These are phyloP conservation scores for Eptesicus fuscus DNA, from an alignment of 2,113 vertebrate genomes.

Conservation along the genomic window DNA sequence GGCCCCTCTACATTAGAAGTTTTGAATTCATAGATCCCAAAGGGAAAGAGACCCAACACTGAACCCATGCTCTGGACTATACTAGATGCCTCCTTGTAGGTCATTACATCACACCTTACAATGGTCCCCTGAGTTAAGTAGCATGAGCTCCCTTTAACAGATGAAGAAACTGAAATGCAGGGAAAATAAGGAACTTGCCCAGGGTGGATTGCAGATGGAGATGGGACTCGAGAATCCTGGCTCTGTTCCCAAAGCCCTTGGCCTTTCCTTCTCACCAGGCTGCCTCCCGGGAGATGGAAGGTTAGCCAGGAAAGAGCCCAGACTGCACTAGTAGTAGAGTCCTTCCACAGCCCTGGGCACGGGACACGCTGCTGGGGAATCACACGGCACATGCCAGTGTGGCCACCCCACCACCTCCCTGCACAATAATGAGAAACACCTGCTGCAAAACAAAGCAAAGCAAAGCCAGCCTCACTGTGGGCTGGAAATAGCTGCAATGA, in stretches of 20 bases:
- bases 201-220: background rate
- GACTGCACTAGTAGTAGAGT: background rate
- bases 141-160: background rate
- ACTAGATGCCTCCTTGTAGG: no score
- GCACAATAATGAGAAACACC: constrained; percentile 63
- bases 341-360: background rate
- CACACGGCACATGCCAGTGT: background rate
- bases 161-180: background rate
- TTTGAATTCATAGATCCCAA: background rate
- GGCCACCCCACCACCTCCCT: background rate
- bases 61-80: background rate
- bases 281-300: background rate
- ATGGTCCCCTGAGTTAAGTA: background rate
- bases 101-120: no score
- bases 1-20: background rate
- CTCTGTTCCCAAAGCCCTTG: background rate
- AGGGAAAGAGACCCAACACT: background rate
- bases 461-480: constrained; percentile 13
- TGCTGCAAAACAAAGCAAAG: constrained; percentile 57
- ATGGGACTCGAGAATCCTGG: background rate
- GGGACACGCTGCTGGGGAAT: background rate
- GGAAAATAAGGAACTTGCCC: background rate
- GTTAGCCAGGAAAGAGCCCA: background rate
- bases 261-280: background rate
- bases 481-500: constrained; percentile 65